Evolutionary conservation across 2,797 vertebrate genomes (phyloP), one percentile per base, ranked within the genome.

Genomic region (Margarornis squamiger): DNA sequence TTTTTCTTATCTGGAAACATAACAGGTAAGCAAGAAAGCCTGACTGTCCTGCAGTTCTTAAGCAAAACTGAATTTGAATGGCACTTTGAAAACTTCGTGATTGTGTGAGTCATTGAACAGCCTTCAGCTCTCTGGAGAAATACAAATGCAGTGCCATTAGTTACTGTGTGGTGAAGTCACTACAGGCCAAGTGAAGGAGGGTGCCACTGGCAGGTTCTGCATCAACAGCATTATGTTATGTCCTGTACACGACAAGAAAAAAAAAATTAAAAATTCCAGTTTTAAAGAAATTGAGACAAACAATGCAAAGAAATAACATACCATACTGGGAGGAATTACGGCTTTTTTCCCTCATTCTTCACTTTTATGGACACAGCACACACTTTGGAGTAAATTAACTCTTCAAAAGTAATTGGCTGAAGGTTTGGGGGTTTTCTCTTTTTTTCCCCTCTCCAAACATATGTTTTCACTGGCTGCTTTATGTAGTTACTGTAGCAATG

Each of bases 351-450:
- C 18, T 55, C 10, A 17, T 49, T 61, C 23, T 49, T 86, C 24
- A 17, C 2, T 45, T 41, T 82, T 57, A 38, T 14, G 12, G 20
- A 18, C 36, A 43, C 10, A 88, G 20, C 9, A 49, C 22, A 73
- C 2, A 41, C 45, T 72, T 36, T n/a, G 15, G 51, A 36, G 14
- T 49, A 61, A 76, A 80, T n/a, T 19, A 52, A 26, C 36, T 36
- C 23, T 73, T 70, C 34, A 80, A 32, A 52, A 32, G 27, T 54
- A 21, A 84, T 24, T 8, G 12, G 26, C 5, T 55, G 38, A 38
- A 67, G 8, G 12, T 43, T 43, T 75, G 41, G 34, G 22, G 1
- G 0, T 63, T 34, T 32, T 32, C 4, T 54, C 10, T 30, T 12
- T 6, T 23, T 14, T 71, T 54, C 17, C 34, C 16, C 2, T 38